Evolutionary conservation across 2,113 vertebrate genomes (phyloP).

Genomic region (Callochromis pleurospilus): DNA sequence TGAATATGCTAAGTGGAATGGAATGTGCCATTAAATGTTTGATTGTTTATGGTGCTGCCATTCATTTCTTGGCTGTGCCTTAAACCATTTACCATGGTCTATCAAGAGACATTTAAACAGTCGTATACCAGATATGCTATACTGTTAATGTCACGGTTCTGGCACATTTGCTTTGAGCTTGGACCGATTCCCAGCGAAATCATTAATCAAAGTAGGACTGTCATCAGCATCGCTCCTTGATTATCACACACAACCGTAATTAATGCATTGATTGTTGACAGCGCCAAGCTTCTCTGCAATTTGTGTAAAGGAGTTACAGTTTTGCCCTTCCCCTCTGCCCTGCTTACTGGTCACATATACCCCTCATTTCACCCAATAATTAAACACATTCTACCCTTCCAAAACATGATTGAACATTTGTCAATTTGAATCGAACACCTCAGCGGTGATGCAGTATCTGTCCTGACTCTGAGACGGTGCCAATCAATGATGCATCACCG

Average conservation of each 20-base stretch:
- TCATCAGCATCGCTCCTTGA: slow-evolving; percentile 44
- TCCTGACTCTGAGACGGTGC: slow-evolving; percentile 9
- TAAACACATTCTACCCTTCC: slow-evolving; percentile 39
- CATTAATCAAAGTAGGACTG: slow-evolving; percentile 36
- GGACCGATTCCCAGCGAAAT: slow-evolving; percentile 31
- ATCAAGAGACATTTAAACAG: slow-evolving; percentile 41
- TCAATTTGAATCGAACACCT: slow-evolving; percentile 49
- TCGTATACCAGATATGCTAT: background rate
- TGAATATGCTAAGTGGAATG: slow-evolving; percentile 35
- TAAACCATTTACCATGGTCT: slow-evolving; percentile 26
- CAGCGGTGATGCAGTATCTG: slow-evolving; percentile 40
- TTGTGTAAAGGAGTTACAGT: slow-evolving; percentile 3
- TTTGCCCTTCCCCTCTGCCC: background rate
- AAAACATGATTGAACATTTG: slow-evolving; percentile 1
- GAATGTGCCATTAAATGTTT: slow-evolving; percentile 44
- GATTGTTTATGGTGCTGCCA: slow-evolving; percentile 37
- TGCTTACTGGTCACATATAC: background rate
- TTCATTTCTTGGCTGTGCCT: slow-evolving; percentile 28
- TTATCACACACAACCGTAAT: slow-evolving; percentile 48
- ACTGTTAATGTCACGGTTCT: slow-evolving; percentile 37
- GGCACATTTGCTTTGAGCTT: slow-evolving; percentile 17
- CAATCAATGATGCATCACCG: slow-evolving; percentile 56
- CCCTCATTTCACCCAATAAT: slow-evolving; percentile 54
- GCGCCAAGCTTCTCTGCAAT: background rate
- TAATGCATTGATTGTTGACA: slow-evolving; percentile 55